Conservation (phyloP, 2,113 vertebrate species). For the Serinus canaria region DNA sequence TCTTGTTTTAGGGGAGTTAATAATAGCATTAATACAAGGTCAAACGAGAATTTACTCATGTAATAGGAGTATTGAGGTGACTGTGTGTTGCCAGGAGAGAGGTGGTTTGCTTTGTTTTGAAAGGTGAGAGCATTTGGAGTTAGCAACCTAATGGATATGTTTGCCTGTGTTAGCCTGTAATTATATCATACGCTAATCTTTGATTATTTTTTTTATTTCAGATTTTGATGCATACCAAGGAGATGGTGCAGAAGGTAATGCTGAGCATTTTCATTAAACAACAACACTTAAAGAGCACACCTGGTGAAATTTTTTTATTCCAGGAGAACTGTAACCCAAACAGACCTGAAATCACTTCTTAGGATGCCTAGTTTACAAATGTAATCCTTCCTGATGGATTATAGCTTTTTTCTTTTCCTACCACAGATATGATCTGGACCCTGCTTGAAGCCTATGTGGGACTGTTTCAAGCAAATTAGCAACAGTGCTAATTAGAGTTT, state of each 20-base stretch:
- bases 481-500: conserved; percentile 83
- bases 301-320: conserved; percentile 65
- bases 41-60: conserved; percentile 43
- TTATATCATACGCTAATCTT: conserved; percentile 66
- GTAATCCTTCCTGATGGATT: conserved; percentile 78
- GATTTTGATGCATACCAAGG: conserved; percentile 99
- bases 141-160: conserved; percentile 55
- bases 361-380: conserved; percentile 73
- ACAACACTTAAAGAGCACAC: conserved; percentile 63
- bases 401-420: conserved; percentile 74
- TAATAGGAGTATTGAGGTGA: conserved; percentile 55
- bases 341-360: conserved; percentile 73
- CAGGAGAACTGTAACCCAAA: conserved; percentile 70
- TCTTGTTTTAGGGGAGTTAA: conserved; percentile 68
- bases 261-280: conserved; percentile 68
- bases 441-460: conserved; percentile 75
- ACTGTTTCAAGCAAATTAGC: conserved; percentile 80
- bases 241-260: conserved; percentile 97
- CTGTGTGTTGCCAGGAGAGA: conserved; percentile 60
- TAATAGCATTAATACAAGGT: conserved; percentile 60
- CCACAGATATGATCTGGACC: conserved; percentile 74
- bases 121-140: conserved; percentile 52
- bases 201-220: conserved; percentile 68
- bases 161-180: conserved; percentile 58
- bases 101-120: conserved; percentile 55